Conservation (phyloP, 2,888 invertebrate genomes). For the Drosophila pseudotakahashii region DNA sequence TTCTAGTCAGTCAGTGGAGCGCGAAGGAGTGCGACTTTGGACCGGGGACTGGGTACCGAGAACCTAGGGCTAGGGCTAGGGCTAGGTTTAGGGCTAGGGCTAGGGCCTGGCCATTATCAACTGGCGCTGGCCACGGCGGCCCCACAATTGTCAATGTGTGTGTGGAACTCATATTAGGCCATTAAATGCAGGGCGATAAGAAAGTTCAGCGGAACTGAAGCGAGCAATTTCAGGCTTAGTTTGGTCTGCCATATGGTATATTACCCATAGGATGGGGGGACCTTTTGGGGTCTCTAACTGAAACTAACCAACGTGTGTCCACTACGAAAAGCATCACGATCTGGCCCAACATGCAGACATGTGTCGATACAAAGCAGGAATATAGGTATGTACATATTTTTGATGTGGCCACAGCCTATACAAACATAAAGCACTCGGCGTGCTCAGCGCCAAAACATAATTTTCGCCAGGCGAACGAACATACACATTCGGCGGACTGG, state of each 20-base stretch:
- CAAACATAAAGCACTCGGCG: constrained; percentile 57
- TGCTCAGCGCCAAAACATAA: constrained; percentile 69
- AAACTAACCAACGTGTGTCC: constrained; percentile 63
- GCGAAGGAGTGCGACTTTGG: constrained; percentile 51
- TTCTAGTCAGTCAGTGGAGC: constrained; percentile 76
- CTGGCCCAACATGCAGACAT: constrained; percentile 69
- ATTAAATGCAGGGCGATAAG: constrained; percentile 78
- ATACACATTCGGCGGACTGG: neutral
- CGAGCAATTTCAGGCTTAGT: constrained; percentile 78
- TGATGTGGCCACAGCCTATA: constrained; percentile 1
- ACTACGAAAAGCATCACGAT: constrained; percentile 78
- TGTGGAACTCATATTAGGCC: constrained; percentile 71
- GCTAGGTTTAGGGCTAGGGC: constrained; percentile 8
- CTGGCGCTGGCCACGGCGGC: constrained; percentile 43
- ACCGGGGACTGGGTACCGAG: neutral
- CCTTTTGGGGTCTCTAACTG: neutral
- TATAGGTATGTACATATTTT: neutral
- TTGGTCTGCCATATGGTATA: constrained; percentile 51
- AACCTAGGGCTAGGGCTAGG: constrained; percentile 9
- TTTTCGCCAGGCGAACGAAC: constrained; percentile 53
- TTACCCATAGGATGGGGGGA: neutral
- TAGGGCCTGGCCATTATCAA: constrained; percentile 46
- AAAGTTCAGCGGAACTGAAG: constrained; percentile 80
- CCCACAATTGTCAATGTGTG: constrained; percentile 63
- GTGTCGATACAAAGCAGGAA: constrained; percentile 56